A percentile compares a stretch with the other conserved stretches of the same genome.
These are phyloP conservation scores for Theropithecus gelada DNA, from an alignment of 2,113 vertebrate species.

Conservation along the genomic window DNA sequence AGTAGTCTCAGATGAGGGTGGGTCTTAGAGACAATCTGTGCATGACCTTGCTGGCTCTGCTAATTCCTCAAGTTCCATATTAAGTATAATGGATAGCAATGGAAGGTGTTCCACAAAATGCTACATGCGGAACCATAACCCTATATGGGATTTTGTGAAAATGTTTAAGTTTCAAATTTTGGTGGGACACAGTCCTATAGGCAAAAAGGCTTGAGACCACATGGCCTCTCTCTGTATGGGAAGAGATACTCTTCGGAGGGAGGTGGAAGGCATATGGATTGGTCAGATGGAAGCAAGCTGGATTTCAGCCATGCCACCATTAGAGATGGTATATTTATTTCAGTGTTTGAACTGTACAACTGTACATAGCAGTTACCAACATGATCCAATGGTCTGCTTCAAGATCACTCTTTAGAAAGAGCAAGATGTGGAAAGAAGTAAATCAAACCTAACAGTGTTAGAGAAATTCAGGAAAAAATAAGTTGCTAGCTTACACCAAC, in stretches of 20 bases:
- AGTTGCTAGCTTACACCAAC: background rate
- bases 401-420: background rate
- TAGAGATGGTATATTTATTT: background rate
- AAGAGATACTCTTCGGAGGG: background rate
- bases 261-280: fast-evolving
- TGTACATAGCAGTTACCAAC: background rate
- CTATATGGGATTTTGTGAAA: fast-evolving
- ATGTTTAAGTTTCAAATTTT: background rate
- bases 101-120: background rate
- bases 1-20: background rate
- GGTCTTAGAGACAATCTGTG: fast-evolving
- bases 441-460: background rate
- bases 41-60: background rate
- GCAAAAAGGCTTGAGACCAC: background rate
- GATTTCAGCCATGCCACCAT: background rate
- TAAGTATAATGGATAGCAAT: background rate
- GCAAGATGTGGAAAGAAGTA: background rate
- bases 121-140: background rate
- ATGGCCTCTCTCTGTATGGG: background rate
- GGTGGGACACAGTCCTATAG: background rate
- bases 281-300: fast-evolving
- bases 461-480: background rate
- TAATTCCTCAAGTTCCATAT: background rate
- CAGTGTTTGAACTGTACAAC: background rate
- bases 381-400: background rate